These are phyloP conservation scores for Pseudomyrmex sp. DNA, from an alignment of 1,140 invertebrate genomes.

Conservation along the genomic window DNA sequence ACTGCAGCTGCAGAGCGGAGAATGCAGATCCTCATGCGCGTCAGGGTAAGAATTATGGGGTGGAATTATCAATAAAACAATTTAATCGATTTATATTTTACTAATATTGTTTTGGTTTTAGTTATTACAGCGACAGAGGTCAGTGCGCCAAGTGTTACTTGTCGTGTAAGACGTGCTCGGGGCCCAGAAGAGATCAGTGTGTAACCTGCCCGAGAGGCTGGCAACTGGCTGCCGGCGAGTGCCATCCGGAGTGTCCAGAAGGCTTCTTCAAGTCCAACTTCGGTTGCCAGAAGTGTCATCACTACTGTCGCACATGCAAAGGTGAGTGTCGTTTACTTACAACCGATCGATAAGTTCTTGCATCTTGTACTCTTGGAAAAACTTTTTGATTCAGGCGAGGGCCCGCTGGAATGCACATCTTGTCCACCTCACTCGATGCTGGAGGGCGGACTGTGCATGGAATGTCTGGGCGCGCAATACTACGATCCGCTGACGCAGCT, in stretches of 20 bases:
- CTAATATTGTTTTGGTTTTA: conserved; percentile 74
- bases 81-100: too few relatives aligned
- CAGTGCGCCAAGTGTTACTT: conserved; percentile 93
- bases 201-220: conserved; percentile 91
- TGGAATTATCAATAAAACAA: background rate
- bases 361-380: background rate
- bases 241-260: conserved; percentile 93
- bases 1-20: conserved; percentile 91
- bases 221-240: conserved; percentile 92
- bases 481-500: conserved; percentile 89
- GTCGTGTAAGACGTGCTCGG: conserved; percentile 93
- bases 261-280: conserved; percentile 92
- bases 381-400: conserved; percentile 86
- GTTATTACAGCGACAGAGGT: conserved; percentile 93
- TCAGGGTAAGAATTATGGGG: conserved; percentile 82
- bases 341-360: background rate
- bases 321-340: conserved; percentile 83
- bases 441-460: conserved; percentile 90
- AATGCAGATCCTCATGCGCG: conserved; percentile 91
- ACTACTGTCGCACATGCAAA: conserved; percentile 92
- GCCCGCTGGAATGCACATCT: conserved; percentile 90
- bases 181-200: conserved; percentile 92
- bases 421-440: conserved; percentile 90
- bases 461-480: conserved; percentile 90
- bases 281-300: conserved; percentile 94